Conservation (phyloP, 2,888 invertebrate species). For the Seira ritae region DNA sequence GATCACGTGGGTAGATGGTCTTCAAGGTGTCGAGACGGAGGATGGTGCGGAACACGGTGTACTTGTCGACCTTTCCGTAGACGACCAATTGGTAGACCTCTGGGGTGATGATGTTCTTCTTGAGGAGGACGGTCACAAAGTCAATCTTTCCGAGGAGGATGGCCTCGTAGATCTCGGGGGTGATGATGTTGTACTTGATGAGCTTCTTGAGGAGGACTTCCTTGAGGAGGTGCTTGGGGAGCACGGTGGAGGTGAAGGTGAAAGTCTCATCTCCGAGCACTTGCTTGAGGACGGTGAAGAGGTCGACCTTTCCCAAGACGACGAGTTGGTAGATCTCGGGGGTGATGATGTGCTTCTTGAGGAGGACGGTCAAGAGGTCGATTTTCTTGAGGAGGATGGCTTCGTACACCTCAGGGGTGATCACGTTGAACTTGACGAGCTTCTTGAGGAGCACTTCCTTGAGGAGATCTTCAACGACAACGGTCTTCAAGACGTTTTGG, state of each 20-base stretch:
- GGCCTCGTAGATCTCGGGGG: background rate
- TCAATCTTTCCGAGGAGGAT: background rate
- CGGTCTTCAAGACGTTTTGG: background rate
- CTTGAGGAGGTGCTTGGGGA: background rate
- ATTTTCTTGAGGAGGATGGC: background rate
- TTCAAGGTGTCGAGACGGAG: too few relatives aligned
- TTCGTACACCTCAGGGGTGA: background rate
- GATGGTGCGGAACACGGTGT: conserved; percentile 13
- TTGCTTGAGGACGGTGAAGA: conserved; percentile 13
- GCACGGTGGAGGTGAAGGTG: background rate
- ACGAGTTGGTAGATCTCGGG: conserved; percentile 10
- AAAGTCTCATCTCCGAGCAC: background rate
- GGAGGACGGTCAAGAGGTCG: background rate
- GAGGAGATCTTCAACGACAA: background rate
- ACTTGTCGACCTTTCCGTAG: conserved; percentile 5
- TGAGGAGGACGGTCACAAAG: conserved; percentile 19
- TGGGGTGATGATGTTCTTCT: conserved; percentile 28
- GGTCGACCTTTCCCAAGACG: background rate
- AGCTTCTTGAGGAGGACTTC: conserved; percentile 23
- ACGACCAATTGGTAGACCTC: background rate
- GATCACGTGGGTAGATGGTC: too few relatives aligned
- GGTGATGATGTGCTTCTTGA: conserved; percentile 27
- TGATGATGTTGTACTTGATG: background rate
- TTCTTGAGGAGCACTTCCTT: conserved; percentile 23
- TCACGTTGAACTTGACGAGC: background rate